Percentiles rank a stretch among this genome's conserved stretches.
Conservation (phyloP, 2,888 invertebrate genomes). For the Pseudeuparius sepicola region DNA sequence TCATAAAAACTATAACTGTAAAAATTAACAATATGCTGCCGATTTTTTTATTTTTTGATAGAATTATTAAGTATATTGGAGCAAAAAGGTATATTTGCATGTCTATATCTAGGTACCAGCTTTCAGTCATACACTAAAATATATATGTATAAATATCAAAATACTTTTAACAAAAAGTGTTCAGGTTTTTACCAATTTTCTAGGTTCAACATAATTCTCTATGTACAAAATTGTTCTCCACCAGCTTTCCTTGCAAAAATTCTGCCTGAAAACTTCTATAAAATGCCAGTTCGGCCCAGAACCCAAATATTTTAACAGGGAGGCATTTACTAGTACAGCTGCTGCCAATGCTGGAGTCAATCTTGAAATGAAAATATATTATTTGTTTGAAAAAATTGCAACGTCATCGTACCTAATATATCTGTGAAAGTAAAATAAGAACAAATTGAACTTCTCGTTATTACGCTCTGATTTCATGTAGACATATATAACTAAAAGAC, state of each 20-base stretch:
- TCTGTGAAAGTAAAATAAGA: slow-evolving; percentile 19
- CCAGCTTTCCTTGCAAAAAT: slow-evolving; percentile 24
- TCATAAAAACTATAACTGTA: slow-evolving; percentile 18
- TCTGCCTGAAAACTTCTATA: slow-evolving; percentile 13
- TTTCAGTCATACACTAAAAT: slow-evolving; percentile 31
- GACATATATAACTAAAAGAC: slow-evolving; percentile 19
- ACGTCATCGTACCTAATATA: slow-evolving; percentile 18
- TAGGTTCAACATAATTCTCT: slow-evolving; percentile 28
- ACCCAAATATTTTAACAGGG: slow-evolving; percentile 38
- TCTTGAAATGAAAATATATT: slow-evolving; percentile 26
- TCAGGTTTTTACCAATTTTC: too few species aligned
- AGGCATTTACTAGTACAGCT: slow-evolving; percentile 37
- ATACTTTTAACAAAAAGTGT: too few species aligned
- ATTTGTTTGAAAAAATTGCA: slow-evolving; percentile 3
- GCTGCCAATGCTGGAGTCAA: slow-evolving; percentile 42
- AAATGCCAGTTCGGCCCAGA: slow-evolving; percentile 41
- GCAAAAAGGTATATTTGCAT: slow-evolving; percentile 37
- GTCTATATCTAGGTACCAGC: slow-evolving; percentile 49
- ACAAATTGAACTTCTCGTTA: slow-evolving; percentile 18
- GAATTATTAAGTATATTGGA: slow-evolving; percentile 41
- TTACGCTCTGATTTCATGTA: slow-evolving; percentile 19
- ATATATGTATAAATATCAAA: too few species aligned
- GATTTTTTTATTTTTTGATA: slow-evolving; percentile 35
- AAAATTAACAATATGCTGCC: slow-evolving; percentile 16
- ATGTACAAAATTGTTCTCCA: slow-evolving; percentile 25